Evolutionary conservation across 2,113 vertebrate species (phyloP).

Genomic region (Saimiri boliviensis): DNA sequence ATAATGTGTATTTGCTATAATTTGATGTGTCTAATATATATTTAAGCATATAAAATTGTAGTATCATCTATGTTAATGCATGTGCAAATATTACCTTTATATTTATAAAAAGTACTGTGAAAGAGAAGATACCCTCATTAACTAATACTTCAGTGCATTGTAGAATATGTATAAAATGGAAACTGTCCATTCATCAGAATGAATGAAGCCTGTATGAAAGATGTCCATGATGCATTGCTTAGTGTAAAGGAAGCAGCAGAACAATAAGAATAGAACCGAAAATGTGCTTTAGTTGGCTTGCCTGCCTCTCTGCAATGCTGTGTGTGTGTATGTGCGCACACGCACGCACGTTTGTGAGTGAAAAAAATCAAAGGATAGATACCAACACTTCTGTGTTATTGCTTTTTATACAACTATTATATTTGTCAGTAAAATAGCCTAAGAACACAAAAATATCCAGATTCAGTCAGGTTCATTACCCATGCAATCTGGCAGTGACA

Average conservation of each 20-base stretch:
- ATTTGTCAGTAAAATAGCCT: neutral
- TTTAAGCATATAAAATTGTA: neutral
- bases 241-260: neutral
- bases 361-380: neutral
- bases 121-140: neutral
- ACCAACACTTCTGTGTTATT: neutral
- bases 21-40: no score
- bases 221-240: fast-evolving
- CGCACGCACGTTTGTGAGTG: no score
- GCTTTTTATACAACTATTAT: neutral
- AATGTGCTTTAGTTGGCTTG: neutral
- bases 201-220: neutral
- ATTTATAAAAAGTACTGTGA: neutral
- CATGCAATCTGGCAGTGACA: neutral
- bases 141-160: neutral
- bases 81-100: neutral
- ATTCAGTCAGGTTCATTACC: neutral
- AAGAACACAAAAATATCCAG: neutral
- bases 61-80: neutral
- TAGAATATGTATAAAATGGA: neutral
- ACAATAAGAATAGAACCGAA: fast-evolving
- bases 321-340: fast-evolving
- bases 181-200: neutral
- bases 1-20: neutral
- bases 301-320: fast-evolving